Base-by-base conservation (phyloP, 2,113 vertebrate genomes). In the Corythoichthys haematopterus region DNA sequence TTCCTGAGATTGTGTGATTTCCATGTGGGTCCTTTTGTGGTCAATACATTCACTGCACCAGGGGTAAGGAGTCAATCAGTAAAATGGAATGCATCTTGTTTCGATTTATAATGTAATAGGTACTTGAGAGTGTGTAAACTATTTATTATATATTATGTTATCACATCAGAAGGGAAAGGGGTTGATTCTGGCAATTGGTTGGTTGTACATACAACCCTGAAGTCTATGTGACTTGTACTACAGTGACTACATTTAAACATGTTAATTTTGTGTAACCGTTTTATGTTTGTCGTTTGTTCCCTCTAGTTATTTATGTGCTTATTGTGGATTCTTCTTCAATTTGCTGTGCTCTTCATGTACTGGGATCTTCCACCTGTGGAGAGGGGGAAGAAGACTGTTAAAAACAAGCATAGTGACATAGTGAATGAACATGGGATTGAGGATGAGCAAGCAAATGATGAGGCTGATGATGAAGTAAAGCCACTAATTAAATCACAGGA, bases 1-100 rank as follows among this genome's bases (percentile, higher is more conserved):
- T 94, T 94, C 79, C 82, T 94, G 63, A 85, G 93, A 63, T 84
- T 93, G 15, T 93, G 90, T 81, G 81, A 93, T 80, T 94, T 94
- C 79, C 69, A 74, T 0, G 0, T 94, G 45, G 93, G 93, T 9
- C 92, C 92, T 2, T 93, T 94, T 56, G 67, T 84, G 64, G 90
- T 93, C 61, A 90, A 94, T 72, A 94, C 93, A 78, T 94, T 88
- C 60, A 93, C 93, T 0, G 88, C 93, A 0, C 93, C 93, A 0
- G 93, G 93, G 85, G 93, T 94, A 85, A 93, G 87, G 47, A 65
- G 35, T 56, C 33, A 36, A 13, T 36, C 3, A 35, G 4, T 56
- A 11, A 28, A 63, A 63, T 11, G 13, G n/a, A 56, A 36, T 36
- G 14, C 14, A 50, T 50, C 14, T 50, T 50, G 47, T 43, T 43